Conservation (phyloP, 92 coral and sea anemone genomes). For the Bergia puertoricense region DNA sequence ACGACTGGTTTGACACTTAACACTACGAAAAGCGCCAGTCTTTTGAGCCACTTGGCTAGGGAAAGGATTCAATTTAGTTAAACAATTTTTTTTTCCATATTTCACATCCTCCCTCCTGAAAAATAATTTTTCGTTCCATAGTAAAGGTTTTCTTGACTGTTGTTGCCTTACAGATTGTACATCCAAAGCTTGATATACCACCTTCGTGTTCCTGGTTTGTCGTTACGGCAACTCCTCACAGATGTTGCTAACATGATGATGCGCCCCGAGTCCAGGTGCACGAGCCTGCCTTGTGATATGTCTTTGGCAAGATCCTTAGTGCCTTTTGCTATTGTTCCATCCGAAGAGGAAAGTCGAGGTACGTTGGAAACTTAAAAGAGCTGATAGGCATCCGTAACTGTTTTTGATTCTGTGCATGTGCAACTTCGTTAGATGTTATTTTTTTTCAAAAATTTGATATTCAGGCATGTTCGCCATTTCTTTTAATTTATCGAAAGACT, state of each 20-base stretch:
- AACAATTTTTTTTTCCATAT: too few relatives aligned
- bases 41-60: too few relatives aligned
- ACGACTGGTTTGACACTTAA: too few relatives aligned
- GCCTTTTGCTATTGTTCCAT: conserved; percentile 24
- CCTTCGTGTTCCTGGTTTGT: conserved; percentile 13
- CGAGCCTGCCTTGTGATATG: conserved; percentile 16
- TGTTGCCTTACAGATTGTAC: conserved; percentile 2
- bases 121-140: too few relatives aligned
- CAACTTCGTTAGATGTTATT: neutral
- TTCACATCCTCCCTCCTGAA: too few relatives aligned
- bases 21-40: too few relatives aligned
- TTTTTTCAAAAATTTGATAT: neutral
- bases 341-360: conserved; percentile 9
- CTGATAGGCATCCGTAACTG: neutral
- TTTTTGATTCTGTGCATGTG: too few relatives aligned
- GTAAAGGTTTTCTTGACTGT: neutral
- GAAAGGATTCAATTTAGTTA: too few relatives aligned
- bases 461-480: neutral
- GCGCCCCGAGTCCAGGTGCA: neutral
- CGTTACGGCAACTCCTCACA: conserved; percentile 11
- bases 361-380: neutral
- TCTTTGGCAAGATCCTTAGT: conserved; percentile 5
- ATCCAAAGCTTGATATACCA: conserved; percentile 10
- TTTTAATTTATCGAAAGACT: too few relatives aligned
- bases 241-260: neutral